phyloP scores from a whole-genome alignment of 2,797 vertebrate genomes.

The Sciaenops ocellatus region DNA sequence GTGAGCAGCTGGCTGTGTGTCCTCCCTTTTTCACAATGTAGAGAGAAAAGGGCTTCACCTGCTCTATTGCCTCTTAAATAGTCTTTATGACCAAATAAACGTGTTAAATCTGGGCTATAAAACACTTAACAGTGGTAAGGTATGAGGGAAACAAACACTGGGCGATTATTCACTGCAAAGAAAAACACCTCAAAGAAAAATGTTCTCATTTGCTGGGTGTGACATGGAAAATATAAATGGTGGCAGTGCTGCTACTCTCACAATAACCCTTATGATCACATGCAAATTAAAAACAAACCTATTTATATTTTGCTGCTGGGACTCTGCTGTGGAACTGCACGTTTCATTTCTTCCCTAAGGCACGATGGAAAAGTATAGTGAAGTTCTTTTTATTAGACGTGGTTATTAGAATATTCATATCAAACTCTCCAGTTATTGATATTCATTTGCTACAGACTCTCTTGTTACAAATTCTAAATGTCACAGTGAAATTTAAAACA shows the following conservation, averaged over 20 bases:
- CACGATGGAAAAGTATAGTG: constrained; percentile 59
- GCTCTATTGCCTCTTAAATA: constrained; percentile 60
- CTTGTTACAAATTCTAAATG: constrained; percentile 79
- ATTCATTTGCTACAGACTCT: constrained; percentile 70
- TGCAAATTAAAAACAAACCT: constrained; percentile 84
- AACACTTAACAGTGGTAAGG: constrained; percentile 61
- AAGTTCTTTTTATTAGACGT: constrained; percentile 75
- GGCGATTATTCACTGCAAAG: constrained; percentile 67
- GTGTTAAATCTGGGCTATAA: constrained; percentile 66
- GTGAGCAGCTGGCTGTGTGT: neutral
- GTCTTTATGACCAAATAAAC: constrained; percentile 69
- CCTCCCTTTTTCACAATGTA: constrained; percentile 11
- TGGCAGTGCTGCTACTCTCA: constrained; percentile 51
- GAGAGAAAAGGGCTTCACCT: constrained; percentile 35
- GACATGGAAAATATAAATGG: constrained; percentile 70
- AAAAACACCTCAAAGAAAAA: constrained; percentile 68
- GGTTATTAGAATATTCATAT: constrained; percentile 81
- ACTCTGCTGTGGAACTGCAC: constrained; percentile 54
- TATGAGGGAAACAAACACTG: constrained; percentile 32
- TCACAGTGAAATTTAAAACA: constrained; percentile 73
- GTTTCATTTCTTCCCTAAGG: constrained; percentile 69
- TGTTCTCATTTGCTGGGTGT: constrained; percentile 59
- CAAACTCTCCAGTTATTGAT: constrained; percentile 71
- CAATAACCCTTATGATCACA: constrained; percentile 79
- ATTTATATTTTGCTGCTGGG: constrained; percentile 77